These are phyloP conservation scores for Diorhabda elongata DNA, from an alignment of 1,140 invertebrate species.

Conservation along the genomic window DNA sequence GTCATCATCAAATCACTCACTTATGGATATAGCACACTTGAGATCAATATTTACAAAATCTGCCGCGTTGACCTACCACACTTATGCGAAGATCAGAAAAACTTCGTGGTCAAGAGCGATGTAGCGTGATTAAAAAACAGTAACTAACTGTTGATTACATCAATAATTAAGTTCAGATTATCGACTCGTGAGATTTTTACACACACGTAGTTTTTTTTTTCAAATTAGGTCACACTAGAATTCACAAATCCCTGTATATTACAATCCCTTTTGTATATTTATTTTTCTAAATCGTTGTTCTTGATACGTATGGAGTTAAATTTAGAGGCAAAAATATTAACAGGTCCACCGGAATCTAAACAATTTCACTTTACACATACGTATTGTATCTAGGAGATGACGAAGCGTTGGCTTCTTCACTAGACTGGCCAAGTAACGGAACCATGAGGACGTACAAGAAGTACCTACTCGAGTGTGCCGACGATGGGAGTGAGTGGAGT, in stretches of 20 bases:
- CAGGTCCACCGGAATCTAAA: background rate
- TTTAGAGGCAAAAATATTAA: no score
- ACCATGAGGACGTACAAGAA: background rate
- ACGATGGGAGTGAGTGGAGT: background rate
- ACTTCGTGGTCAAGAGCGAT: background rate
- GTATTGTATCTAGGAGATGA: background rate
- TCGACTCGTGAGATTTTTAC: conserved; percentile 2
- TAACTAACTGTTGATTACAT: conserved; percentile 2
- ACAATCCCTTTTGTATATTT: no score
- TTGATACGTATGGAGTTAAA: no score
- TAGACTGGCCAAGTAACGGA: conserved; percentile 1
- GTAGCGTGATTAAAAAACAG: background rate
- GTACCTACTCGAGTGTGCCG: background rate
- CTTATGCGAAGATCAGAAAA: background rate
- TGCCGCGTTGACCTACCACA: conserved; percentile 1
- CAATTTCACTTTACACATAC: conserved; percentile 1
- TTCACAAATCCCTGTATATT: background rate
- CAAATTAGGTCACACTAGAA: background rate
- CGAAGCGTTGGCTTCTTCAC: conserved; percentile 1
- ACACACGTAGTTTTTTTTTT: background rate
- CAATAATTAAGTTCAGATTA: conserved; percentile 1
- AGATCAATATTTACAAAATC: background rate
- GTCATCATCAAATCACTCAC: background rate
- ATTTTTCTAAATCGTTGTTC: no score
- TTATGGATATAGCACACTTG: no score